Evolutionary conservation across 2,113 vertebrate species (phyloP).

Genomic region (Chroicocephalus ridibundus): DNA sequence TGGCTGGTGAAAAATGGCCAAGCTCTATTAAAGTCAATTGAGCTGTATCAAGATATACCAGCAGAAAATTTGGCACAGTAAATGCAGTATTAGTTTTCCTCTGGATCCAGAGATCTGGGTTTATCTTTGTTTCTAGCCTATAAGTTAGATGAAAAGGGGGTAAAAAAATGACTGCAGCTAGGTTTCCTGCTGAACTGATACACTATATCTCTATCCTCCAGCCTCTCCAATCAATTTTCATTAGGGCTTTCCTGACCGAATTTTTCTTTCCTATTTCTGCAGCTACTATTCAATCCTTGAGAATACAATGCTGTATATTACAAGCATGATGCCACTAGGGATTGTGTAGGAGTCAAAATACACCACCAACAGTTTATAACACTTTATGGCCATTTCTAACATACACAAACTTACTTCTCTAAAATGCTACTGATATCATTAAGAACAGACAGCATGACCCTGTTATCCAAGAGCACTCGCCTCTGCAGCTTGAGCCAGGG

Average conservation of each 20-base stretch:
- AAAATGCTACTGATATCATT: background rate
- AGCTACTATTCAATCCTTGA: background rate
- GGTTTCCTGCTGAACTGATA: background rate
- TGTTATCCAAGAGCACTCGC: background rate
- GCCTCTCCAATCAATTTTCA: constrained; percentile 46
- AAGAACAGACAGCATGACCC: background rate
- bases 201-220: constrained; percentile 2
- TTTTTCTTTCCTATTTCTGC: background rate
- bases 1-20: background rate
- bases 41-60: constrained; percentile 24
- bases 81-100: constrained; percentile 27
- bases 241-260: constrained; percentile 22
- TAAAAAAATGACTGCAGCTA: background rate
- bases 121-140: constrained; percentile 48
- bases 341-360: constrained; percentile 9
- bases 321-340: background rate
- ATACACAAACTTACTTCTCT: background rate
- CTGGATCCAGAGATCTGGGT: background rate
- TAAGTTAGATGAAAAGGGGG: background rate
- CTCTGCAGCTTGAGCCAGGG: background rate
- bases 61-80: constrained; percentile 35
- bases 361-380: background rate
- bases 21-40: constrained; percentile 9
- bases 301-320: background rate
- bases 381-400: background rate